Conservation (phyloP, 2,113 vertebrate genomes). For the Macquaria australasica region DNA sequence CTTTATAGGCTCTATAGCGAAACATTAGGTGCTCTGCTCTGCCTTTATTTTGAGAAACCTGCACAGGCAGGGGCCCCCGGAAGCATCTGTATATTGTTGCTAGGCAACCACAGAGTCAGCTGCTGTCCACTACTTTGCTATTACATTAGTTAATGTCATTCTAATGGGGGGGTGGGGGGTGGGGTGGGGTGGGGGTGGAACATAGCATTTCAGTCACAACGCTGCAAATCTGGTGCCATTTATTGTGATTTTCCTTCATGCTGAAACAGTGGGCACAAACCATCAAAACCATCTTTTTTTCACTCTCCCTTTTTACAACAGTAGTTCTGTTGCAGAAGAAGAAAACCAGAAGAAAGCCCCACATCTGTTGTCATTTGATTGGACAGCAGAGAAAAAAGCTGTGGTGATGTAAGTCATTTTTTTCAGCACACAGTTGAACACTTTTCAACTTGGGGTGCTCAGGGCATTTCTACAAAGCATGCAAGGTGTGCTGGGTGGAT, state of each 20-base stretch:
- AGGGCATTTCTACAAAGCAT: conserved; percentile 37
- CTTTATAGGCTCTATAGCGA: neutral
- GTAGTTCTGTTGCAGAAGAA: conserved; percentile 2
- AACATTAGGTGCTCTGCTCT: conserved; percentile 25
- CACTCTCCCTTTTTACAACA: conserved; percentile 1
- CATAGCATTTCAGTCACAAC: conserved; percentile 20
- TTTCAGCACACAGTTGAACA: neutral
- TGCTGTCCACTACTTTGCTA: conserved; percentile 44
- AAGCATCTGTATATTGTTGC: conserved; percentile 55
- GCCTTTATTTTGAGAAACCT: conserved; percentile 32
- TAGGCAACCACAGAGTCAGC: conserved; percentile 57
- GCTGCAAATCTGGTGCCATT: conserved; percentile 19
- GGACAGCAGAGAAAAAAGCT: conserved; percentile 14
- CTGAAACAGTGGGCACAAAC: conserved; percentile 8
- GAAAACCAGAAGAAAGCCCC: neutral
- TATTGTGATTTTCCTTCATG: neutral
- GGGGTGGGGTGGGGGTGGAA: too few species aligned
- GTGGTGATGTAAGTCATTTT: neutral
- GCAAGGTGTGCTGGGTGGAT: conserved; percentile 38
- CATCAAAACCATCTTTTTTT: too few species aligned
- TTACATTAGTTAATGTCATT: conserved; percentile 47
- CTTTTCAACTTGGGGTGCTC: conserved; percentile 45
- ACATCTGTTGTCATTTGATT: conserved; percentile 41
- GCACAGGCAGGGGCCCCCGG: conserved; percentile 7
- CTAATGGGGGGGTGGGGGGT: too few species aligned